A percentile compares a stretch with the other conserved stretches of the same genome.
Conservation (phyloP, 2,113 vertebrate species). For the Carlito syrichta region DNA sequence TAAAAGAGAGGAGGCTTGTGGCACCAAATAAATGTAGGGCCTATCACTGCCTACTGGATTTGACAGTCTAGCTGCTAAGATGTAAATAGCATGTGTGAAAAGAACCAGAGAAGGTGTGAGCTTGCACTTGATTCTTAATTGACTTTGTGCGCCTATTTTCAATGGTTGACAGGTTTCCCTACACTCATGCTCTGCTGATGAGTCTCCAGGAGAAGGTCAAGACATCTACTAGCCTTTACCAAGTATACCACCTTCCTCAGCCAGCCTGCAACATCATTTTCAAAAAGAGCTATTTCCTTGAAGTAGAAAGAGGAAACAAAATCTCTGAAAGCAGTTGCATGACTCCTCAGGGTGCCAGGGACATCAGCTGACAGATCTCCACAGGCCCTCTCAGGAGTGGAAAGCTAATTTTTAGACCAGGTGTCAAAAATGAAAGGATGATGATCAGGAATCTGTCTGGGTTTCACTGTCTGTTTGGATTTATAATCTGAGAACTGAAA, state of each 20-base stretch:
- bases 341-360: background rate
- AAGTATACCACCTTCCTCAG: background rate
- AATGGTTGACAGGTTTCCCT: background rate
- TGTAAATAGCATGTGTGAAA: background rate
- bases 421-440: background rate
- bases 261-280: background rate
- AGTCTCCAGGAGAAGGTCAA: background rate
- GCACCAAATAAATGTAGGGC: background rate
- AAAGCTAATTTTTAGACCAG: background rate
- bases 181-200: background rate
- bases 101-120: background rate
- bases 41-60: background rate
- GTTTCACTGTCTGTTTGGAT: background rate
- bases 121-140: background rate
- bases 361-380: no score
- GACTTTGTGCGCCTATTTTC: background rate
- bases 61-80: background rate
- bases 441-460: background rate
- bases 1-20: background rate
- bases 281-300: background rate
- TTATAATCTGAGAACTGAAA: background rate
- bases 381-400: rapidly evolving
- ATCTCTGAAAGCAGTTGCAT: background rate
- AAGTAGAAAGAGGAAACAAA: background rate
- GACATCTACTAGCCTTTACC: background rate